A percentile compares a stretch with the other conserved stretches of the same genome.
Evolutionary conservation across 2,888 invertebrate species (phyloP).

Genomic region (Ditula angustiorana): DNA sequence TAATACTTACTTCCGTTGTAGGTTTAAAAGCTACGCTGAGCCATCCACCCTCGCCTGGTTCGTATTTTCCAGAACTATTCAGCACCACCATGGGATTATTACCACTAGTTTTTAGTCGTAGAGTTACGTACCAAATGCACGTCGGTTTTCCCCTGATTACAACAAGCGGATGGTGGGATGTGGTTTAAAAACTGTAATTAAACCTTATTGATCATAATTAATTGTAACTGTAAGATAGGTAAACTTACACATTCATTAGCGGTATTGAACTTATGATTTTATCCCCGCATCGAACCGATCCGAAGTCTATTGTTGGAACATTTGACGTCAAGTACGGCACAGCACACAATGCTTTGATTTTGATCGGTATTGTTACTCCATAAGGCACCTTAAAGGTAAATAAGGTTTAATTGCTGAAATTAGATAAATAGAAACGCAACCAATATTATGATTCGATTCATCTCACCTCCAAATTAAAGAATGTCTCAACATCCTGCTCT

Average conservation of each 20-base stretch:
- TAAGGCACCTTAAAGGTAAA: slow-evolving; percentile 75
- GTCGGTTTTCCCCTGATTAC: slow-evolving; percentile 82
- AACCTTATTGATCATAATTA: too few relatives aligned
- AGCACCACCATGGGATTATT: slow-evolving; percentile 66
- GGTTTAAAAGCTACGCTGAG: slow-evolving; percentile 86
- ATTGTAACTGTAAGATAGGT: background rate
- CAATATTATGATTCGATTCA: background rate
- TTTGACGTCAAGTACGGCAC: slow-evolving; percentile 82
- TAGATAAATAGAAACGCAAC: too few relatives aligned
- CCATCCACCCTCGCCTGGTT: slow-evolving; percentile 78
- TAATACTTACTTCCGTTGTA: slow-evolving; percentile 65
- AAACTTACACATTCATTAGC: slow-evolving; percentile 85
- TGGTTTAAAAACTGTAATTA: background rate
- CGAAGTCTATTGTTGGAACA: slow-evolving; percentile 79
- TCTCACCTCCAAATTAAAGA: slow-evolving; percentile 79
- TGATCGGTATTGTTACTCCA: slow-evolving; percentile 86
- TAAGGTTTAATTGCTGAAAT: background rate
- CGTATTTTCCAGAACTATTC: slow-evolving; percentile 75
- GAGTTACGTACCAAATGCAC: slow-evolving; percentile 82
- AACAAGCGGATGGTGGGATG: background rate
- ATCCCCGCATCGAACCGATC: slow-evolving; percentile 85
- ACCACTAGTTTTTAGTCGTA: slow-evolving; percentile 64
- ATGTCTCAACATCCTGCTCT: slow-evolving; percentile 72
- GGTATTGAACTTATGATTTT: slow-evolving; percentile 82
- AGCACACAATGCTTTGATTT: slow-evolving; percentile 84